Conservation (phyloP, 2,113 vertebrate species). For the Galbula dea region DNA sequence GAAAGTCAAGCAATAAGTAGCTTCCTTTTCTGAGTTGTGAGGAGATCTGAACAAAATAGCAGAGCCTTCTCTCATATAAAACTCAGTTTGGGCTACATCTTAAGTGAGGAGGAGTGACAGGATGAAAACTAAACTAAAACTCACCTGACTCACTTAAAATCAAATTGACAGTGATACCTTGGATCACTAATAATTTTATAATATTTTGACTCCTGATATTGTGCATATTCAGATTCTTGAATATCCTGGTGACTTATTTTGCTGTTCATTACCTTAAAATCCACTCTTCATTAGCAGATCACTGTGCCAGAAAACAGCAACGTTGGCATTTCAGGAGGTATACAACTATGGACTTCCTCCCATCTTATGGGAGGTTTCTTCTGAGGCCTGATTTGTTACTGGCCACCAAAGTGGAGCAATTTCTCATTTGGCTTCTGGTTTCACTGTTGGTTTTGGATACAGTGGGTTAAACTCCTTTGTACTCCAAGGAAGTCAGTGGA, state of each 20-base stretch:
- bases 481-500: neutral
- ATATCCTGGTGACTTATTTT: neutral
- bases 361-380: neutral
- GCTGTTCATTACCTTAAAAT: neutral
- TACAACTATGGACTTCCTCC: neutral
- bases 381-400: neutral
- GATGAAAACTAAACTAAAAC: neutral
- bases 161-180: neutral
- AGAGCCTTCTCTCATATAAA: neutral
- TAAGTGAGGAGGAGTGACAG: neutral
- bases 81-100: neutral
- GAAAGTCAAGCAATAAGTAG: neutral
- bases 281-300: neutral
- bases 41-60: neutral
- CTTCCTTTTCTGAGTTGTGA: neutral
- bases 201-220: neutral
- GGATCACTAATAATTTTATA: neutral
- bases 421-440: neutral
- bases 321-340: neutral
- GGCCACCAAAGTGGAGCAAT: neutral
- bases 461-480: neutral
- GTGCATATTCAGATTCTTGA: neutral
- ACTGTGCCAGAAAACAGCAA: neutral
- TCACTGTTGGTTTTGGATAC: neutral
- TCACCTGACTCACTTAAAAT: neutral